A percentile compares a stretch with the other conserved stretches of the same genome.
phyloP scores from a whole-genome alignment of 1,140 invertebrate species.

The Magallana angulata region DNA sequence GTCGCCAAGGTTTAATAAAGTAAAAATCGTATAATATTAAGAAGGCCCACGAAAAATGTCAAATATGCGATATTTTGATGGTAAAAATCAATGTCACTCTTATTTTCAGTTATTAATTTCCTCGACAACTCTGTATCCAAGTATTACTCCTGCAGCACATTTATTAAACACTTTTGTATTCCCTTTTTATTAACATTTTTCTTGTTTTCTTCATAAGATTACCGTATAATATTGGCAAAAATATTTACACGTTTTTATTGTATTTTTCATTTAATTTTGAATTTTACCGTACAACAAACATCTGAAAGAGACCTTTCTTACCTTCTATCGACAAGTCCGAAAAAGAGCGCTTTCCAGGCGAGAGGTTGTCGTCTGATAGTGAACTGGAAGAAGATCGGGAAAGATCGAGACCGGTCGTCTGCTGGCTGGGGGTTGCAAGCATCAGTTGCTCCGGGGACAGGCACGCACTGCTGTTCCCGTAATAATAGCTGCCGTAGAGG shows the following conservation, averaged over 20 bases:
- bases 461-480: neutral
- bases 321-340: conserved; percentile 13
- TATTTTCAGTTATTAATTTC: too few species aligned
- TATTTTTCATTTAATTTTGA: neutral
- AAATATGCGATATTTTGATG: too few species aligned
- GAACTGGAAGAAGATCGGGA: conserved; percentile 1
- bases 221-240: neutral
- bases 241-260: neutral
- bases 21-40: too few species aligned
- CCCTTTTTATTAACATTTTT: neutral
- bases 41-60: too few species aligned
- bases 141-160: too few species aligned
- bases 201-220: neutral
- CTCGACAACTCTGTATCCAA: too few species aligned
- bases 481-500: conserved; percentile 6
- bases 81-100: too few species aligned
- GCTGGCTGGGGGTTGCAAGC: neutral
- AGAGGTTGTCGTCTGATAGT: conserved; percentile 31
- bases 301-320: conserved; percentile 10
- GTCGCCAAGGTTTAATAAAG: too few species aligned
- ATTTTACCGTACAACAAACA: conserved; percentile 21
- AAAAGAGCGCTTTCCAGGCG: conserved; percentile 27
- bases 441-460: neutral
- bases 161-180: too few species aligned
- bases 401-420: conserved; percentile 14